These are phyloP conservation scores for Microtus montanus DNA, from an alignment of 2,113 vertebrate genomes.

Conservation along the genomic window DNA sequence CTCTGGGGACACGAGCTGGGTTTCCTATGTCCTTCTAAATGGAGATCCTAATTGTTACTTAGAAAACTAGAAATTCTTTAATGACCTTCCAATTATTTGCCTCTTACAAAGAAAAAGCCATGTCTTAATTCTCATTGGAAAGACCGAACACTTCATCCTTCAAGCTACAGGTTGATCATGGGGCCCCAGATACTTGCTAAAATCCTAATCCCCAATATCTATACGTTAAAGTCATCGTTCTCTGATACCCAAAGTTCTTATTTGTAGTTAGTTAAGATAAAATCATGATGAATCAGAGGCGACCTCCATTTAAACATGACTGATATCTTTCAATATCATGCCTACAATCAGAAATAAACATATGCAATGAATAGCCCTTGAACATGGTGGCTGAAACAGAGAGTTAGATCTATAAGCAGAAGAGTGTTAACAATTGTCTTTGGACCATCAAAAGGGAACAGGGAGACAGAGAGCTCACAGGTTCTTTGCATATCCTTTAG, in stretches of 20 bases:
- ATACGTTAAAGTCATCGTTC: not conserved
- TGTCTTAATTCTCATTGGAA: not conserved
- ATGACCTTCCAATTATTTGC: not conserved
- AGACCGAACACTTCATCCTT: not conserved
- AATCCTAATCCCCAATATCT: not conserved
- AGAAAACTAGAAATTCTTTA: not conserved
- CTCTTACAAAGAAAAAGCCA: not conserved
- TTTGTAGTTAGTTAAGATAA: not conserved
- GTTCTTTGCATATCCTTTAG: not conserved
- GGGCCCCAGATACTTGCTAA: not conserved
- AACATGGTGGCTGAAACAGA: not conserved
- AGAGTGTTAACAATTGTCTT: too few species aligned
- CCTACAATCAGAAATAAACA: not conserved
- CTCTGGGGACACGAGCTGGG: not conserved
- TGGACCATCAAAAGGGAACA: not conserved
- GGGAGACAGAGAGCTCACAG: not conserved
- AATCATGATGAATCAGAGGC: accelerated
- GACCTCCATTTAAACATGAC: not conserved
- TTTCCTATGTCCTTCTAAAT: not conserved
- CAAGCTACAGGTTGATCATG: not conserved
- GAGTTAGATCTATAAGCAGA: accelerated
- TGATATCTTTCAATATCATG: not conserved
- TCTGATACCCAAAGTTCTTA: not conserved
- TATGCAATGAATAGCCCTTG: not conserved
- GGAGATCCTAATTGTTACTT: not conserved